A percentile compares a stretch with the other conserved stretches of the same genome.
Evolutionary conservation across 2,797 vertebrate genomes (phyloP).

Genomic region (Peromyscus nudipes): DNA sequence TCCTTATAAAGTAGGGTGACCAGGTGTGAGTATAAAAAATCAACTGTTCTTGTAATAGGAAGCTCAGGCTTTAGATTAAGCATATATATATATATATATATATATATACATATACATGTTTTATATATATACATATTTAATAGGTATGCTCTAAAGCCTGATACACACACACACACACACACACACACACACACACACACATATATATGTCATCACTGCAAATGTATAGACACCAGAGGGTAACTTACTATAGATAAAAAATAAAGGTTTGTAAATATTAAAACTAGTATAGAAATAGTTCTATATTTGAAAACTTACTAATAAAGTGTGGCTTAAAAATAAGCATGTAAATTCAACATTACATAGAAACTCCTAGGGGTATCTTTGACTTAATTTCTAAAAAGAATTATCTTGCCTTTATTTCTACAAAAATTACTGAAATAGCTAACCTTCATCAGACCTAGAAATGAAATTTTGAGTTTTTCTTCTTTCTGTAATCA

Average conservation of each 20-base stretch:
- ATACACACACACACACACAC: too few species aligned
- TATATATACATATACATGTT: too few species aligned
- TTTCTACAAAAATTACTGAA: conserved; percentile 15
- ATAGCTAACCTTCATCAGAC: background rate
- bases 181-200: too few species aligned
- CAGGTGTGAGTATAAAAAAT: background rate
- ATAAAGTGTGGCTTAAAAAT: conserved; percentile 30
- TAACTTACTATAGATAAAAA: conserved; percentile 45
- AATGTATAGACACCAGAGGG: background rate
- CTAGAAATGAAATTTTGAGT: background rate
- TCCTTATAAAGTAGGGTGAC: background rate
- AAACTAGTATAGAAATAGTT: background rate
- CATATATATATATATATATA: background rate
- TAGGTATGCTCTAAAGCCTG: too few species aligned
- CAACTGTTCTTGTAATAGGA: background rate
- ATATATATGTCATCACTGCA: background rate
- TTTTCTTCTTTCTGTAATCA: background rate
- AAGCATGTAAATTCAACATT: background rate
- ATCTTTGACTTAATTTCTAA: conserved; percentile 1
- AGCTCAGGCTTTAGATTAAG: background rate
- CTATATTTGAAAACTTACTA: conserved; percentile 21
- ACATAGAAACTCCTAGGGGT: background rate
- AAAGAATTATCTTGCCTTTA: conserved; percentile 2
- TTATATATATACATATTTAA: too few species aligned
- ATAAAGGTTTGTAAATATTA: conserved; percentile 2